Percentiles rank a stretch among this genome's conserved stretches.
Conservation (phyloP, 2,113 vertebrate genomes). For the Motacilla tschutschensis region DNA sequence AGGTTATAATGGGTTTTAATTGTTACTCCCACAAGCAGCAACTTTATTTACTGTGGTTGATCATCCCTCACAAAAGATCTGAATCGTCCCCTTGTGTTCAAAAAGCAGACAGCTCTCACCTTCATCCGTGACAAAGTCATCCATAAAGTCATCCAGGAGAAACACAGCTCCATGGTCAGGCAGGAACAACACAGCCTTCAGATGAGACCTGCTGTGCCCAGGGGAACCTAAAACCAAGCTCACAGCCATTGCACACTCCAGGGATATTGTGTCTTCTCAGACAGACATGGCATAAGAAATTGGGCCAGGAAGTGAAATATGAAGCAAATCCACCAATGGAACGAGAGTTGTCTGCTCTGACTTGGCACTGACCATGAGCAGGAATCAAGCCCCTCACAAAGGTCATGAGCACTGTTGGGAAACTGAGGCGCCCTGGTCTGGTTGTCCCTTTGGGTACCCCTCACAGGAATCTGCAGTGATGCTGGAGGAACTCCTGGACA, state of each 20-base stretch:
- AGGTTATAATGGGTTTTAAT: constrained; percentile 51
- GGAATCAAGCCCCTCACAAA: background rate
- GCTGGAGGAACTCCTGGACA: background rate
- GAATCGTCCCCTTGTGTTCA: constrained; percentile 10
- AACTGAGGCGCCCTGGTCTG: background rate
- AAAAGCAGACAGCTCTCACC: constrained; percentile 3
- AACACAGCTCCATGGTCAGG: background rate
- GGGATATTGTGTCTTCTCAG: background rate
- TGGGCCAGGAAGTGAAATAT: background rate
- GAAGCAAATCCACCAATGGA: background rate
- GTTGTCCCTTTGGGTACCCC: background rate
- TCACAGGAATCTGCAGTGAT: background rate
- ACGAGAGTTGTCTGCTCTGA: background rate
- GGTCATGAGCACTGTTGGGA: background rate
- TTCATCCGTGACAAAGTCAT: background rate
- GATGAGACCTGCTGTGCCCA: background rate
- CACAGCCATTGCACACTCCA: background rate
- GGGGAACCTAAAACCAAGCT: background rate
- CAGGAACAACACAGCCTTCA: background rate
- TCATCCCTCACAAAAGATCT: constrained; percentile 12
- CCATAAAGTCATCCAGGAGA: background rate
- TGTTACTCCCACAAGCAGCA: constrained; percentile 33
- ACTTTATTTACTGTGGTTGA: constrained; percentile 26
- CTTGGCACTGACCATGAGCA: background rate
- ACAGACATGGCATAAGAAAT: background rate